Evolutionary conservation across 2,797 vertebrate species (phyloP), one percentile per base, ranked within the genome.

Genomic region (Aythya fuligula): DNA sequence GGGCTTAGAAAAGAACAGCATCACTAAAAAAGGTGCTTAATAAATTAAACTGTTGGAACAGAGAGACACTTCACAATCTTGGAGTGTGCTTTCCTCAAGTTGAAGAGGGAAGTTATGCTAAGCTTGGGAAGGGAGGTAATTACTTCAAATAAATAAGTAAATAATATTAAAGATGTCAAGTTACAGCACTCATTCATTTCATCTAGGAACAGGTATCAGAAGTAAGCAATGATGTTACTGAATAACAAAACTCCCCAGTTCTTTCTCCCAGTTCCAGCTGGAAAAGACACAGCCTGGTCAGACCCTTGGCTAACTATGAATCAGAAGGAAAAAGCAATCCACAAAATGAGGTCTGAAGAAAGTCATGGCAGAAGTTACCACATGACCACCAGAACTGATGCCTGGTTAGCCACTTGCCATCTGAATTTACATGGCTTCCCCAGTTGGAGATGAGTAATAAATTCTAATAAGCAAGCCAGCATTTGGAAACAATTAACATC

Each of bases 401-500:
- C 28, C 45, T 58, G 4, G 0, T n/a, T 30, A 79, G 11, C 17
- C 20, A 22, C 47, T 18, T 19, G 56, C 12, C 41, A 62, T 28
- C 62, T 43, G 8, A 86, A 81, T 72, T 88, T 69, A 58, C 47
- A 51, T 5, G 8, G 38, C 21, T 86, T 9, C n/a, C 86, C 56
- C 71, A 88, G 32, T 0, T 43, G 34, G 54, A 87, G 20, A 41
- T 4, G 5, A 61, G n/a, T 47, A 76, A 72, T 36, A 75, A 87
- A 71, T 39, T 70, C 60, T 66, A 60, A 69, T 0, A 0, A 83
- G 61, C 18, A 91, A 75, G 36, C 2, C 49, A 91, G 53, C 51
- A 54, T 65, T 87, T 88, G 62, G 66, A 87, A 94, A 91, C 27
- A 85, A 85, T 73, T 85, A 82, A 61, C 28, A 43, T 58, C 41